Evolutionary conservation across 2,888 invertebrate genomes (phyloP).

Genomic region (Aelia acuminata): DNA sequence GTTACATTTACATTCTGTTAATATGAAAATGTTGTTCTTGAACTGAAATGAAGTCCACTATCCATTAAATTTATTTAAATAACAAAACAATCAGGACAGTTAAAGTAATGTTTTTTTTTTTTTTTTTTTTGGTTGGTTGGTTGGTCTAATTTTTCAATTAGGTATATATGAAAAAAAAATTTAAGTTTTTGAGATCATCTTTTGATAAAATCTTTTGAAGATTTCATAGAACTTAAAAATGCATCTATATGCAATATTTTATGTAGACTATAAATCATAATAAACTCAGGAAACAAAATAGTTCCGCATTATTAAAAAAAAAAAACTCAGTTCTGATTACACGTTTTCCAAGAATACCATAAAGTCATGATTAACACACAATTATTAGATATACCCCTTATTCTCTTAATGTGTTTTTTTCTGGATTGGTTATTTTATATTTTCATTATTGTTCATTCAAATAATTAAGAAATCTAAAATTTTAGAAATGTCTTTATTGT

Average conservation of each 20-base stretch:
- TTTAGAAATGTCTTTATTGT: not conserved
- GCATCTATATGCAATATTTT: not conserved
- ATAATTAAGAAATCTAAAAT: not conserved
- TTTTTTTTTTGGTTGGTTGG: no score
- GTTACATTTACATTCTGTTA: no score
- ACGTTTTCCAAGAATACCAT: not conserved
- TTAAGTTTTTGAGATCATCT: not conserved
- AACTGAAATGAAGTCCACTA: no score
- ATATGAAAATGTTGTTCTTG: no score
- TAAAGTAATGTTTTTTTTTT: not conserved
- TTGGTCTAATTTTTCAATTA: not conserved
- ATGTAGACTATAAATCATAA: not conserved
- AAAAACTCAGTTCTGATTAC: not conserved
- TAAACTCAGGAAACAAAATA: no score
- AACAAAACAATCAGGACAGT: not conserved
- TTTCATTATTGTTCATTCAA: not conserved
- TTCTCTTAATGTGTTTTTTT: not conserved
- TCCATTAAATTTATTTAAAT: not conserved
- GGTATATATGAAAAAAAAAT: no score
- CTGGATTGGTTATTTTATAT: not conserved
- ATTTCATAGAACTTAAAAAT: not conserved
- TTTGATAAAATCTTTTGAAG: not conserved
- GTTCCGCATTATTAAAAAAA: no score
- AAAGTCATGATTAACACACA: not conserved
- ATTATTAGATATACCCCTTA: not conserved